phyloP scores from a whole-genome alignment of 2,888 invertebrate genomes.

The Oxytorus armatus region DNA sequence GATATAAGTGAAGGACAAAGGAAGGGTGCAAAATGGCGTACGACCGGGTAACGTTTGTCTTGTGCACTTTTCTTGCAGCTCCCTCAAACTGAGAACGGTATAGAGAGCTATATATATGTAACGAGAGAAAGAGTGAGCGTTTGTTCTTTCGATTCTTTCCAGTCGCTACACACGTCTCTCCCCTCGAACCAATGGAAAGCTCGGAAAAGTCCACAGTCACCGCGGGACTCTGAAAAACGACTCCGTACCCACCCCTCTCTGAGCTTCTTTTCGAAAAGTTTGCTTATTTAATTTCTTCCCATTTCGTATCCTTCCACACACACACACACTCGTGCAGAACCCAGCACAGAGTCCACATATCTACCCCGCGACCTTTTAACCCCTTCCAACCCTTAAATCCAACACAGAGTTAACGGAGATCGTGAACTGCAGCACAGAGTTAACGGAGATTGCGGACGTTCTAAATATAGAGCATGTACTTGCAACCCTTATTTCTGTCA shows the following conservation, averaged over 20 bases:
- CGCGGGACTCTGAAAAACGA: slow-evolving; percentile 56
- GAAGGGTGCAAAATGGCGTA: slow-evolving; percentile 77
- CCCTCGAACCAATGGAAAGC: slow-evolving; percentile 31
- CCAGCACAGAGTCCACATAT: slow-evolving; percentile 15
- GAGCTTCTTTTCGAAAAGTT: slow-evolving; percentile 75
- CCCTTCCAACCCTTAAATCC: no score
- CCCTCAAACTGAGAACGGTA: slow-evolving; percentile 65
- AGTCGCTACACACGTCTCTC: slow-evolving; percentile 74
- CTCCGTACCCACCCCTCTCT: slow-evolving; percentile 67
- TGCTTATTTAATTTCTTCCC: slow-evolving; percentile 82
- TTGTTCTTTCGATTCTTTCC: slow-evolving; percentile 82
- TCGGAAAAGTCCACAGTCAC: slow-evolving; percentile 64
- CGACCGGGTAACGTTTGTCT: slow-evolving; percentile 81
- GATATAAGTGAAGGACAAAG: slow-evolving; percentile 73
- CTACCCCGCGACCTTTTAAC: slow-evolving; percentile 1
- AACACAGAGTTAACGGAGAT: no score
- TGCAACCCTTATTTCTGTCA: not conserved
- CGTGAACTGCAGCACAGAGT: no score
- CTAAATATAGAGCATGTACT: slow-evolving; percentile 4
- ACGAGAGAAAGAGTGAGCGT: slow-evolving; percentile 66
- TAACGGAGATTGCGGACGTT: not conserved
- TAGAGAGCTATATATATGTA: slow-evolving; percentile 33
- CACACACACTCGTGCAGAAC: not conserved
- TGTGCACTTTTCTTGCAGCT: slow-evolving; percentile 76
- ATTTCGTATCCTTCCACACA: slow-evolving; percentile 42